Conservation (phyloP, 2,797 vertebrate species). For the Enteromius treurensis region DNA sequence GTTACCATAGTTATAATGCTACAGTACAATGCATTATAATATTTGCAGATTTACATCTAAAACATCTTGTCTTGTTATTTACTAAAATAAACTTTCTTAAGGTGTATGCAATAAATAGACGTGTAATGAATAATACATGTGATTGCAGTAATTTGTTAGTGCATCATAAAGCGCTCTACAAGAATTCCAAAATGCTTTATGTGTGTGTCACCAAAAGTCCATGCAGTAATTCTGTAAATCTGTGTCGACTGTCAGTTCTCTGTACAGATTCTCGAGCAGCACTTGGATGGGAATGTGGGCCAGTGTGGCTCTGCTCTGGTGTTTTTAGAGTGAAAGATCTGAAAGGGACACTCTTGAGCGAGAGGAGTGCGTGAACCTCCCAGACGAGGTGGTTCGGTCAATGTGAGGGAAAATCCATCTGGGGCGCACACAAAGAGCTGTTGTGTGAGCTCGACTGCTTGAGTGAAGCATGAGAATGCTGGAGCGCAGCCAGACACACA, state of each 20-base stretch:
- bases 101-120: background rate
- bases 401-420: conserved; percentile 74
- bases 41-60: background rate
- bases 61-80: background rate
- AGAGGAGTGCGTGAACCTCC: conserved; percentile 62
- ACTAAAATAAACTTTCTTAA: background rate
- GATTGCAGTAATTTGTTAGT: background rate
- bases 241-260: background rate
- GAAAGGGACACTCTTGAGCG: conserved; percentile 40
- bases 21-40: background rate
- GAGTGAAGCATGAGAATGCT: conserved; percentile 52
- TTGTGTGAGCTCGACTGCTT: conserved; percentile 63
- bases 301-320: conserved; percentile 50
- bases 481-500: conserved; percentile 46
- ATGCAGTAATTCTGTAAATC: background rate
- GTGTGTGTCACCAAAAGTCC: background rate
- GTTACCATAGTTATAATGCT: no score
- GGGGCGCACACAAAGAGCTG: conserved; percentile 76
- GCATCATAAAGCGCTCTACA: background rate
- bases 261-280: background rate
- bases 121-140: background rate
- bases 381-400: conserved; percentile 71
- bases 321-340: conserved; percentile 30
- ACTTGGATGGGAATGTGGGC: conserved; percentile 26
- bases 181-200: background rate